Conservation (phyloP, 2,888 invertebrate genomes). For the Lycocerus yunnanus region DNA sequence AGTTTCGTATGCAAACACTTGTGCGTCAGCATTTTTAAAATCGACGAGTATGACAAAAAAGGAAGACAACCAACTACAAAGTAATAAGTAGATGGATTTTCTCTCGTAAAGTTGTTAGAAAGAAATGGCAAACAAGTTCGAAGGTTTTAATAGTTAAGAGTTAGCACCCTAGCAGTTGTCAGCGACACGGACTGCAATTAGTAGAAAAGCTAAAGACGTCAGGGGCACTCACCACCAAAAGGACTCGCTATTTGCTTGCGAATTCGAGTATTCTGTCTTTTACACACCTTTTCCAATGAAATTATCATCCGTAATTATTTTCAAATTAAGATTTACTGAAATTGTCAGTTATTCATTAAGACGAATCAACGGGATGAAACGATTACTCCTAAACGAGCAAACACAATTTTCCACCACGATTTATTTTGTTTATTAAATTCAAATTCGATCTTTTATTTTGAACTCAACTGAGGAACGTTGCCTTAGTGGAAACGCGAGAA, state of each 20-base stretch:
- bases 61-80: background rate
- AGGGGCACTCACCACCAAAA: constrained; percentile 32
- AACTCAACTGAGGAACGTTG: background rate
- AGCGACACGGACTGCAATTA: constrained; percentile 39
- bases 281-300: constrained; percentile 17
- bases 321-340: background rate
- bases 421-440: background rate
- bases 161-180: constrained; percentile 38
- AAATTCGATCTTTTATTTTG: background rate
- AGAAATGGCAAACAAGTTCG: constrained; percentile 24
- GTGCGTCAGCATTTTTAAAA: constrained; percentile 16
- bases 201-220: constrained; percentile 37
- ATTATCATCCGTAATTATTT: constrained; percentile 8
- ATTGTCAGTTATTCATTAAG: background rate
- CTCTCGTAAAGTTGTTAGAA: constrained; percentile 18
- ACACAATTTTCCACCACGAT: background rate
- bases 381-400: background rate
- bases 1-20: background rate
- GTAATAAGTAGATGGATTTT: constrained; percentile 16
- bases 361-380: background rate
- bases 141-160: constrained; percentile 33
- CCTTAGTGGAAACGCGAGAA: no score
- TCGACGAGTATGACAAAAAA: constrained; percentile 1
- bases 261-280: constrained; percentile 23
- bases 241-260: constrained; percentile 12